phyloP scores from a whole-genome alignment of 2,797 vertebrate species.

The Clarias laeviceps region DNA sequence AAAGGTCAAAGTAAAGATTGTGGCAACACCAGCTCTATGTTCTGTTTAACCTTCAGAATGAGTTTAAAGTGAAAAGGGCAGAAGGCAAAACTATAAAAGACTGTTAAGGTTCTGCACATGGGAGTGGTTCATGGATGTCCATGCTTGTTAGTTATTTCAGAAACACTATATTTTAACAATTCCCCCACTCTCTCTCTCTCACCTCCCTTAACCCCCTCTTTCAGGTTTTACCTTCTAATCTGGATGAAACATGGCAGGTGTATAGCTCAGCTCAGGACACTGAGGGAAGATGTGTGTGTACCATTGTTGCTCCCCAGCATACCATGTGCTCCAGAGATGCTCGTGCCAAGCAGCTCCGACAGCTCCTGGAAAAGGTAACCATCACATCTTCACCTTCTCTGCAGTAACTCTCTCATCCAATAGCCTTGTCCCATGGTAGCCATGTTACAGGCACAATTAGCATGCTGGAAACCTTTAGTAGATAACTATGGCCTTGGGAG shows the following conservation, averaged over 20 bases:
- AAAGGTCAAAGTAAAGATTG: background rate
- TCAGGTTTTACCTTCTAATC: conserved; percentile 94
- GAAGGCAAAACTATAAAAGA: background rate
- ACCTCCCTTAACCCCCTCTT: conserved; percentile 3
- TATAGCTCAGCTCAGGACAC: conserved; percentile 99
- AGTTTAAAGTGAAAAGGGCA: background rate
- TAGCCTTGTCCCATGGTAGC: background rate
- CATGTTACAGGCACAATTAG: background rate
- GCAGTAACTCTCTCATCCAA: background rate
- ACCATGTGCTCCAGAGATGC: conserved; percentile 97
- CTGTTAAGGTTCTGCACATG: background rate
- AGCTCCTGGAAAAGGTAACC: conserved; percentile 96
- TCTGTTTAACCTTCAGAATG: background rate
- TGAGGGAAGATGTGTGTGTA: conserved; percentile 97
- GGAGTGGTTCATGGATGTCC: background rate
- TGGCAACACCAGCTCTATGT: background rate
- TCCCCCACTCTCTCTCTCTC: background rate
- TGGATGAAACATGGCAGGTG: conserved; percentile 98
- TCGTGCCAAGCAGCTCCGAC: conserved; percentile 96
- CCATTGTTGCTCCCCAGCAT: conserved; percentile 98
- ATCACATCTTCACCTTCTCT: conserved; percentile 1
- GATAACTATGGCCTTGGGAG: conserved; percentile 30
- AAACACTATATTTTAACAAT: background rate
- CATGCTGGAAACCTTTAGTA: background rate
- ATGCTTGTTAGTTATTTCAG: background rate